Evolutionary conservation across 2,888 invertebrate species (phyloP), one percentile per base, ranked within the genome.

Genomic region (Mythimna impura): DNA sequence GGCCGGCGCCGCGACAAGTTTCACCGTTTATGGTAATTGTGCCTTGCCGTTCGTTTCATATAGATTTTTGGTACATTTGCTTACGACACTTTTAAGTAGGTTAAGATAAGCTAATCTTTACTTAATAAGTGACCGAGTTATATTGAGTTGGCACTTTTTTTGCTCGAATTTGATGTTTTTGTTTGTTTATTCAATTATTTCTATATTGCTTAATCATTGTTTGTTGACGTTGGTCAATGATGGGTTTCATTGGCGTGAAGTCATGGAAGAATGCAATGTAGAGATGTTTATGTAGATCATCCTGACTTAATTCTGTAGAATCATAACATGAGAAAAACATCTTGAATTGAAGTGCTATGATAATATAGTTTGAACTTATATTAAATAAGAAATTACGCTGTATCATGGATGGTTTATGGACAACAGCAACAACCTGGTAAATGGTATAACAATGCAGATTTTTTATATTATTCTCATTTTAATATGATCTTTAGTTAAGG

Each of bases 11-110:
- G 74, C 81, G 84, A 83, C 86, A 82, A 86, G 84, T 86, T 86
- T 82, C 84, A 81, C 87, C 86, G 82, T 82, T 82, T 86, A 87
- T 78, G 87, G 87, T 79, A 81, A 85, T 81, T 73, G 78, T 75
- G 67, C 69, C 75, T 80, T 73, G 76, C 75, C 80, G 78, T 80
- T 73, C 76, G 61, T 78, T 80, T 86, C 77, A 84, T 83, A 81
- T 79, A 83, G 76, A 83, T 77, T 84, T 85, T 85, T 79, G 62
- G 85, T 84, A 81, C 84, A 84, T 85, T 84, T 81, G 61, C 82
- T 84, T 85, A 80, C 82, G 66, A 81, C 71, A 73, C 47, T 47
- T 55, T 66, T 71, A 76, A 57, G 79, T 75, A 73, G 76, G 82
- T 76, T 84, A 75, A 79, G 71, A 80, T 80, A 82, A 76, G 74